Conservation (phyloP, 2,888 invertebrate species). For the Heteromyza rotundicornis region DNA sequence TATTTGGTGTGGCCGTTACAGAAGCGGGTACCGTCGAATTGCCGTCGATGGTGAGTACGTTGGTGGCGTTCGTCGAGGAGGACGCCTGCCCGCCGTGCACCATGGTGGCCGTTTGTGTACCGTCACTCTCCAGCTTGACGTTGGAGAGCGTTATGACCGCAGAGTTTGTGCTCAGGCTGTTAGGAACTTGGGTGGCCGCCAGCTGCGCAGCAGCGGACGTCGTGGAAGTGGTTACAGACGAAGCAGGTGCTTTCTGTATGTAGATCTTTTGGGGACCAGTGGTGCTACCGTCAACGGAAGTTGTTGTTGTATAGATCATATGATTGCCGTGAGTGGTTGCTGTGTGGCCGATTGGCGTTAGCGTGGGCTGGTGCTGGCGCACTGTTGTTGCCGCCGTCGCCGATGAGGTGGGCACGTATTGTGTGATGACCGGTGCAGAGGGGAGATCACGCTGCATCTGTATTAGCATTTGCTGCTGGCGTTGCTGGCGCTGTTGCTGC, state of each 20-base stretch:
- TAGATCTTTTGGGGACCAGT: slow-evolving; percentile 52
- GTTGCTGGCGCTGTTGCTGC: slow-evolving; percentile 46
- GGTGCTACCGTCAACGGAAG: slow-evolving; percentile 46
- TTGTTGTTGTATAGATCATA: slow-evolving; percentile 56
- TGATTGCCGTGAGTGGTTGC: slow-evolving; percentile 51
- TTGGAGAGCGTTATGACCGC: slow-evolving; percentile 56
- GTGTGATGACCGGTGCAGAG: slow-evolving; percentile 44
- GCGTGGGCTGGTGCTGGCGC: slow-evolving; percentile 41
- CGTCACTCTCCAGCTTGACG: slow-evolving; percentile 53
- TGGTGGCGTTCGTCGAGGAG: slow-evolving; percentile 4
- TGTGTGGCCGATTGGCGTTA: slow-evolving; percentile 49
- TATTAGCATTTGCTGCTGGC: slow-evolving; percentile 45
- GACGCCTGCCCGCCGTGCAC: slow-evolving; percentile 9
- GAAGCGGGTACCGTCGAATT: slow-evolving; percentile 13
- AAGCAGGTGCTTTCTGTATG: slow-evolving; percentile 50
- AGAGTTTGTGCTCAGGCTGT: slow-evolving; percentile 47
- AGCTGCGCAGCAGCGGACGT: slow-evolving; percentile 10
- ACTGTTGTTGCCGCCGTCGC: slow-evolving; percentile 26
- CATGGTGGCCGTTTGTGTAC: slow-evolving; percentile 21
- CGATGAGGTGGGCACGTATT: slow-evolving; percentile 36
- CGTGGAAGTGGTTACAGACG: slow-evolving; percentile 30
- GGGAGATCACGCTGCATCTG: slow-evolving; percentile 53
- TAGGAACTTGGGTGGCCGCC: slow-evolving; percentile 41
- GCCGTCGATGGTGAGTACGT: slow-evolving; percentile 28
- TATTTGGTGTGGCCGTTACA: slow-evolving; percentile 31